Conservation (phyloP, 2,888 invertebrate genomes). For the Pogonocherus hispidulus region DNA sequence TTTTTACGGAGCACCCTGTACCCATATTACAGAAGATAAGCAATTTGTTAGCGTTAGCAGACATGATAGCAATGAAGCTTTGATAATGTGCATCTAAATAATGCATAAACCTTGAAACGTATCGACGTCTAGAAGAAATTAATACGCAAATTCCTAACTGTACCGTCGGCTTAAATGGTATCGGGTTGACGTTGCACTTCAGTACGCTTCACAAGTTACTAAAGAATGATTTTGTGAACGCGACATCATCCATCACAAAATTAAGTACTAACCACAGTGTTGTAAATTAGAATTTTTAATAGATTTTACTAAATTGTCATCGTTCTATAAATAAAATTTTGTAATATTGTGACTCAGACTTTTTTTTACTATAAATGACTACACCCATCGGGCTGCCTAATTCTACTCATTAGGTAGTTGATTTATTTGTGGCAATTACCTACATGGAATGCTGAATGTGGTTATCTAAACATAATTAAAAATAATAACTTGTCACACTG, state of each 20-base stretch:
- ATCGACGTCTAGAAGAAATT: conserved; percentile 26
- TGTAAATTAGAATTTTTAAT: background rate
- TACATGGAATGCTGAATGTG: background rate
- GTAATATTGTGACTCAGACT: background rate
- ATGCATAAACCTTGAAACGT: conserved; percentile 19
- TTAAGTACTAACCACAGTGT: no score
- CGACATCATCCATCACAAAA: background rate
- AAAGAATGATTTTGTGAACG: background rate
- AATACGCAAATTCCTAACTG: conserved; percentile 24
- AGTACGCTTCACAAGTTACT: background rate
- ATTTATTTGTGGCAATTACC: background rate
- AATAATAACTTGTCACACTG: no score
- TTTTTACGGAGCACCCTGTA: no score
- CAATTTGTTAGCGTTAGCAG: conserved; percentile 19
- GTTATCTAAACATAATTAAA: background rate
- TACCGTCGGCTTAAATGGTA: conserved; percentile 13
- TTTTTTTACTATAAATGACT: background rate
- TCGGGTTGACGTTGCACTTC: background rate
- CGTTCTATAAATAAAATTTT: background rate
- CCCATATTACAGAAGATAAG: no score
- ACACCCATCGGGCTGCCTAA: background rate
- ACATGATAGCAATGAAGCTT: conserved; percentile 8
- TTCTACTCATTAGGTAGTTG: background rate
- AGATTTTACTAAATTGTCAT: background rate
- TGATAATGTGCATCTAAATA: conserved; percentile 22